Base-by-base conservation (phyloP, 2,113 vertebrate species). In the Parotia lawesii region DNA sequence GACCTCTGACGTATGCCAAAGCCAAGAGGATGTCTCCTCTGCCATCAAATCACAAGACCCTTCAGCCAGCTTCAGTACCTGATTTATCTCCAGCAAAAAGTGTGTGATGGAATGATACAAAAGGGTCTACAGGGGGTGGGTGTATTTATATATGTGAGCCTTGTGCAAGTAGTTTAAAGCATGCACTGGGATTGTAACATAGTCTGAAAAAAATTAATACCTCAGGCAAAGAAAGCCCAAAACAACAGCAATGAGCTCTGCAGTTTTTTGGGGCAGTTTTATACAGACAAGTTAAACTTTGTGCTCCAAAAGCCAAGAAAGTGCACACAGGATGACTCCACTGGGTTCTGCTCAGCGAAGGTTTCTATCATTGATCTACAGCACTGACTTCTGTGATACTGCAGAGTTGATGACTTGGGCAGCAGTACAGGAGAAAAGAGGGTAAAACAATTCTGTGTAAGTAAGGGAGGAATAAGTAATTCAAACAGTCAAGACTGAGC, bases 1-100 rank as follows among this genome's bases (percentile, higher is more conserved):
- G 53, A 25, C 35, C 47, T 66, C 48, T 1, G 0, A 82, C 1
- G 0, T 22, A 20, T 37, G 44, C 25, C 1, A 0, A 93, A 37
- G 31, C 54, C 50, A 58, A 80, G 64, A 40, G n/a, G 61, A 54
- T 64, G 31, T 60, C 45, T 91, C 18, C 35, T 79, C 44, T 85
- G 71, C 8, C 40, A 48, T 42, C 35, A 57, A 33, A 84, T 40
- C 42, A 35, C 48, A 85, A 76, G 56, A 66, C 48, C 13, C 20
- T 80, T 79, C 64, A 87, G 28, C 10, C 37, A 75, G 35, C 53
- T 38, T 50, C 7, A 6, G 28, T 38, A 54, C 64, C 47, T 82
- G 23, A 47, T 75, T 54, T 66, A 50, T 54, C 60, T 65, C n/a
- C n/a, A 54, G 24, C 54, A 53, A 75, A 61, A 72, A 48, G 58